phyloP scores from a whole-genome alignment of 2,113 vertebrate species.

The Rhinogobius similis region DNA sequence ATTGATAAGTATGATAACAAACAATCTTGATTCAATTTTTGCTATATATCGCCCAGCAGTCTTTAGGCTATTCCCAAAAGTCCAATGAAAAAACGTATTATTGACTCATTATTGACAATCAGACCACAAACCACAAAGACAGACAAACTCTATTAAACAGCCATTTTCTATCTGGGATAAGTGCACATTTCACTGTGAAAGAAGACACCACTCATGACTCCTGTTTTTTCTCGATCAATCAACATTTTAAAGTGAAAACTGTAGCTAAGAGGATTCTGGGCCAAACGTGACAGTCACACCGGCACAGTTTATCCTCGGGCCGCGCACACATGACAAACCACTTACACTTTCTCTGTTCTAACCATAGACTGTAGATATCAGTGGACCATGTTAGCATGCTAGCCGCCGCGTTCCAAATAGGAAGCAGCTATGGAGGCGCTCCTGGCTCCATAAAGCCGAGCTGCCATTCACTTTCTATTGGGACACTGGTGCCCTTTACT shows the following conservation, averaged over 20 bases:
- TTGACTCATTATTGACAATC: background rate
- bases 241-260: background rate
- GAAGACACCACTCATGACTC: conserved; percentile 1
- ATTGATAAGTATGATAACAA: too few species aligned
- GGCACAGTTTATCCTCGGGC: background rate
- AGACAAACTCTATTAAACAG: background rate
- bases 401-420: too few species aligned
- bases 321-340: conserved; percentile 12
- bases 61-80: too few species aligned
- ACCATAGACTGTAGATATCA: too few species aligned
- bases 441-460: too few species aligned
- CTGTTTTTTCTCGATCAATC: conserved; percentile 8
- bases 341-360: background rate
- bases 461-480: too few species aligned
- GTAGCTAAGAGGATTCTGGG: background rate
- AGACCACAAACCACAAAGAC: background rate
- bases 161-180: background rate
- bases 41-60: too few species aligned
- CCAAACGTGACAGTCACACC: conserved; percentile 4
- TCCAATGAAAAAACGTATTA: background rate
- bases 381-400: too few species aligned
- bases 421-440: too few species aligned
- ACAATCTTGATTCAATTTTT: too few species aligned
- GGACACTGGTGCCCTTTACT: too few species aligned
- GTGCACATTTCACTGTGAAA: background rate